Base-by-base conservation (phyloP, 2,888 invertebrate species). In the Myopa tessellatipennis region DNA sequence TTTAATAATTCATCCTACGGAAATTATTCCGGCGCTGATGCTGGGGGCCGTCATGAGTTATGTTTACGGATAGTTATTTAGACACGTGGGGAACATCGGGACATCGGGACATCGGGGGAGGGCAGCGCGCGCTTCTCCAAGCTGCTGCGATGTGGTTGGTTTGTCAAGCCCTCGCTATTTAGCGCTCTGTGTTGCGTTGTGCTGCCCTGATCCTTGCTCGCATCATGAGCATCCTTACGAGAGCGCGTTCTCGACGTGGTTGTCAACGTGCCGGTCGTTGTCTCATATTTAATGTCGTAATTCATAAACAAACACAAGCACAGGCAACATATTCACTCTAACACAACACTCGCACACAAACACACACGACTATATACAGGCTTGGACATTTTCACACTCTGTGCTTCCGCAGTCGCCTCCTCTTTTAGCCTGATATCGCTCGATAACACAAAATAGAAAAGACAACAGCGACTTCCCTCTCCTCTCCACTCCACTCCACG, bases 31-130 rank as follows among this genome's bases (percentile, higher is more conserved):
- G 82, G 83, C 82, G 84, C 84, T 83, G 84, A 16, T 50, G 12
- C 67, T 65, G 74, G 83, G 83, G 83, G 84, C 82, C 83, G 83
- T 85, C 84, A 85, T 87, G 86, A 86, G 86, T 86, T 85, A 86
- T 85, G 83, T 84, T 85, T 82, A 83, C 83, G 83, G 77, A 83
- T 83, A 83, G 83, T 85, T 79, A 73, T 73, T 79, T 79, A 77
- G 77, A 79, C 78, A 70, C 61, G 69, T 55, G 63, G 58, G 63
- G 4, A 1, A 12, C 4, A 63, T n/a, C 14, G 26, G 63, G 12
- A n/a, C n/a, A n/a, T 67, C 34, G 63, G 4, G 26, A 12, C 4
- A 63, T n/a, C 14, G 26, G 63, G 12, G 34, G 63, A 63, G 63
- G 26, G 36, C 10, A 63, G 34, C 36, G 34, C 4, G 36, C 12